Conservation (phyloP, 2,888 invertebrate genomes). For the Laspeyria flexula region DNA sequence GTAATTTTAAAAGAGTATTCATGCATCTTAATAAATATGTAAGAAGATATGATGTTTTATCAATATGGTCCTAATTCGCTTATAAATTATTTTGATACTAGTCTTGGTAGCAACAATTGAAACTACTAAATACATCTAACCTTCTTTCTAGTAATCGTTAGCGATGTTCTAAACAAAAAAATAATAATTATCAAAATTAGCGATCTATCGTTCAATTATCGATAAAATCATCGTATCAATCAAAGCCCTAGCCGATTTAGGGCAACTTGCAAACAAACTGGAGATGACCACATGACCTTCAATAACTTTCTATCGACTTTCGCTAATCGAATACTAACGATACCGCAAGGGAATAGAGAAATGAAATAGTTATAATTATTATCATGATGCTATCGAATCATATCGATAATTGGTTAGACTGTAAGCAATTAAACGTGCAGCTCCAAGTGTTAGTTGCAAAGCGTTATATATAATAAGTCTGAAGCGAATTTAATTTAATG, state of each 20-base stretch:
- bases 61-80: too few relatives aligned
- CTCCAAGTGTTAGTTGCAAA: not conserved
- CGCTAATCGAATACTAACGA: constrained; percentile 54
- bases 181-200: constrained; percentile 1
- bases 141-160: too few relatives aligned
- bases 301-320: constrained; percentile 65
- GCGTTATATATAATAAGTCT: not conserved
- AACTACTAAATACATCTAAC: too few relatives aligned
- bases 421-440: not conserved
- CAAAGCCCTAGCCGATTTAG: constrained; percentile 38
- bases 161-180: not conserved
- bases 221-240: constrained; percentile 24
- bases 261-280: constrained; percentile 45
- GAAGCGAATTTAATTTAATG: too few relatives aligned
- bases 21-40: too few relatives aligned
- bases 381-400: constrained; percentile 23
- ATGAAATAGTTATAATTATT: constrained; percentile 29
- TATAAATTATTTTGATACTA: too few relatives aligned
- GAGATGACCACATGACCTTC: constrained; percentile 47
- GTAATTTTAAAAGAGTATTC: too few relatives aligned
- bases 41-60: too few relatives aligned
- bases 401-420: constrained; percentile 24
- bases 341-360: constrained; percentile 30
- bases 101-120: too few relatives aligned
- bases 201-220: constrained; percentile 13